A percentile compares a stretch with the other conserved stretches of the same genome.
These are phyloP conservation scores for Drosophila borealis DNA, from an alignment of 2,888 invertebrate genomes.

Conservation along the genomic window DNA sequence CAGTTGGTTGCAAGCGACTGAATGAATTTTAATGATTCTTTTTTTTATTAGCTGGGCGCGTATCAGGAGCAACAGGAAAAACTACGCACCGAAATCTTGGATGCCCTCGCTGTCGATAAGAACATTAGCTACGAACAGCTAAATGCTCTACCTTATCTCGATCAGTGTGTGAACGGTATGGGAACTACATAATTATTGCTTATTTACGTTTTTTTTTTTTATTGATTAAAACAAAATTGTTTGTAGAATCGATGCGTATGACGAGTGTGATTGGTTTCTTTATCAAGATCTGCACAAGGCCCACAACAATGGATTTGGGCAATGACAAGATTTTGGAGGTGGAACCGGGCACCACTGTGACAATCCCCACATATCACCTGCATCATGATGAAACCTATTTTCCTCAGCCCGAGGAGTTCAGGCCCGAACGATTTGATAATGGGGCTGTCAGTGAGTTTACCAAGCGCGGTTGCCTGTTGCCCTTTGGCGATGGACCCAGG, in stretches of 20 bases:
- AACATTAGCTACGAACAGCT: slow-evolving; percentile 73
- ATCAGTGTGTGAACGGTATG: slow-evolving; percentile 81
- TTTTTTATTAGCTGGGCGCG: slow-evolving; percentile 66
- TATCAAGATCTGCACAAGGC: slow-evolving; percentile 67
- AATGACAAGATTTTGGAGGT: slow-evolving; percentile 58
- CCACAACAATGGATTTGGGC: slow-evolving; percentile 60
- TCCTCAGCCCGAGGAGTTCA: slow-evolving; percentile 63
- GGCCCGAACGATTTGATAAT: slow-evolving; percentile 81
- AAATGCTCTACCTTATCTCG: slow-evolving; percentile 76
- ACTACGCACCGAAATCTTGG: slow-evolving; percentile 73
- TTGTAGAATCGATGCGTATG: slow-evolving; percentile 77
- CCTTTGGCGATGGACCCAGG: slow-evolving; percentile 83
- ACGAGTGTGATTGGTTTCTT: slow-evolving; percentile 65
- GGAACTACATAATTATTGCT: neutral
- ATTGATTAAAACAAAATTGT: neutral
- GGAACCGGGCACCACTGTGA: slow-evolving; percentile 71
- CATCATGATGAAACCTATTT: slow-evolving; percentile 77
- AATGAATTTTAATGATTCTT: neutral
- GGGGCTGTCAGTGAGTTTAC: slow-evolving; percentile 59
- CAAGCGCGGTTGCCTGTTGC: slow-evolving; percentile 76
- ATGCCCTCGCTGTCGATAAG: slow-evolving; percentile 41
- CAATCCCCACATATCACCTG: slow-evolving; percentile 78
- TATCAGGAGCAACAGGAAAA: slow-evolving; percentile 71
- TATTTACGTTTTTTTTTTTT: neutral
- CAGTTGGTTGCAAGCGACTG: too few relatives aligned